Percentiles rank a stretch among this genome's conserved stretches.
phyloP scores from a whole-genome alignment of 2,797 vertebrate species.

The Valencia hispanica region DNA sequence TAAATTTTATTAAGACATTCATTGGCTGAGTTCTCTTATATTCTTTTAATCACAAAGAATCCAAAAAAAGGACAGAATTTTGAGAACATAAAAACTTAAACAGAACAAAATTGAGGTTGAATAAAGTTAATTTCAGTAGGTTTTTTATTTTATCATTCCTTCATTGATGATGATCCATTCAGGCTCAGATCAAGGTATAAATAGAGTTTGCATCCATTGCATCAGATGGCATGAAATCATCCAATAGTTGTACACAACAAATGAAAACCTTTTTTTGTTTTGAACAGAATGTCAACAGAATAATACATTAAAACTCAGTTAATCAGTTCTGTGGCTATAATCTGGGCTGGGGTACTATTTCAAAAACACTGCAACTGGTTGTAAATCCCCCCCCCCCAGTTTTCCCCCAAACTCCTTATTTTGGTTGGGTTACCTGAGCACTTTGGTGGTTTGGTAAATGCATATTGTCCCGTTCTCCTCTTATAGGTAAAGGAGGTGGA shows the following conservation, averaged over 20 bases:
- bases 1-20: background rate
- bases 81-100: background rate
- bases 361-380: background rate
- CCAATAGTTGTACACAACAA: background rate
- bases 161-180: background rate
- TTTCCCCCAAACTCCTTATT: too few relatives aligned
- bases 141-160: background rate
- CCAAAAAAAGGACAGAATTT: background rate
- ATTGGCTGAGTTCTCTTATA: background rate
- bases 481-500: background rate
- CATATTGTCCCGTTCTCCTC: background rate
- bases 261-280: background rate
- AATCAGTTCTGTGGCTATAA: background rate
- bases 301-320: background rate
- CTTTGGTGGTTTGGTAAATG: background rate
- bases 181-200: background rate
- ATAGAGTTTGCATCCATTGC: background rate
- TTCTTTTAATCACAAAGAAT: too few relatives aligned
- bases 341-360: background rate
- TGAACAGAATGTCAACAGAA: background rate
- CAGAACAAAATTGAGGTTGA: background rate
- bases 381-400: too few relatives aligned
- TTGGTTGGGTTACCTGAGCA: too few relatives aligned
- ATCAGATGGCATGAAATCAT: background rate
- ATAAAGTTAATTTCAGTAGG: background rate